Percentiles rank a stretch among this genome's conserved stretches.
These are phyloP conservation scores for Yponomeuta cagnagella DNA, from an alignment of 2,888 invertebrate species.

Conservation along the genomic window DNA sequence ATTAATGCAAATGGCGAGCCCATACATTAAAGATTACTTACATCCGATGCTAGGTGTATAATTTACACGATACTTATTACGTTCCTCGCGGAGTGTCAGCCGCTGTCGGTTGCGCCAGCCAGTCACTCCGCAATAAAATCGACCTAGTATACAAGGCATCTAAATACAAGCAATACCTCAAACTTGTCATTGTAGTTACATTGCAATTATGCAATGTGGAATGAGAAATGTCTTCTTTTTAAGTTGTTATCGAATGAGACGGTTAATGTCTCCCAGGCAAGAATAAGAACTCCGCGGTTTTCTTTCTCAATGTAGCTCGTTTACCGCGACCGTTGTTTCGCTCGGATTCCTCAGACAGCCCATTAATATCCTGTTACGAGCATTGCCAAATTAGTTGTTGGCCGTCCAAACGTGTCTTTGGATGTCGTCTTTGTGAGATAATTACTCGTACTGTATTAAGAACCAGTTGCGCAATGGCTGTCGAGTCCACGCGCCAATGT, in stretches of 20 bases:
- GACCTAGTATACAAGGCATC: background rate
- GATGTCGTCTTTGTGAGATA: constrained; percentile 25
- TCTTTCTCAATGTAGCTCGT: background rate
- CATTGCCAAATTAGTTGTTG: constrained; percentile 29
- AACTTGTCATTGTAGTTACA: background rate
- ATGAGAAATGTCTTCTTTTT: background rate
- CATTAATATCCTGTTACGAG: constrained; percentile 31
- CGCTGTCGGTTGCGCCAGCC: background rate
- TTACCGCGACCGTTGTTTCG: constrained; percentile 1
- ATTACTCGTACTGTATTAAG: constrained; percentile 27
- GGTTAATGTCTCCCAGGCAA: background rate
- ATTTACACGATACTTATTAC: background rate
- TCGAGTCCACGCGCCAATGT: background rate
- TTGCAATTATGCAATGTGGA: background rate
- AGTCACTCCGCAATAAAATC: background rate
- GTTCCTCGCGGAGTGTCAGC: background rate
- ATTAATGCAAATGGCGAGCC: background rate
- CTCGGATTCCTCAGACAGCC: constrained; percentile 24
- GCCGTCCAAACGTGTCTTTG: constrained; percentile 24
- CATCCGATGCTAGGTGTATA: background rate
- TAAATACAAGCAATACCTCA: constrained; percentile 1
- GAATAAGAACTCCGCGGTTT: background rate
- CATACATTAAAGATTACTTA: background rate
- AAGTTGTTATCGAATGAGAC: constrained; percentile 1
- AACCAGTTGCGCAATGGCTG: constrained; percentile 22